Percentiles rank a stretch among this genome's conserved stretches.
Conservation (phyloP, 2,888 invertebrate species). For the Drosophila macrospina region DNA sequence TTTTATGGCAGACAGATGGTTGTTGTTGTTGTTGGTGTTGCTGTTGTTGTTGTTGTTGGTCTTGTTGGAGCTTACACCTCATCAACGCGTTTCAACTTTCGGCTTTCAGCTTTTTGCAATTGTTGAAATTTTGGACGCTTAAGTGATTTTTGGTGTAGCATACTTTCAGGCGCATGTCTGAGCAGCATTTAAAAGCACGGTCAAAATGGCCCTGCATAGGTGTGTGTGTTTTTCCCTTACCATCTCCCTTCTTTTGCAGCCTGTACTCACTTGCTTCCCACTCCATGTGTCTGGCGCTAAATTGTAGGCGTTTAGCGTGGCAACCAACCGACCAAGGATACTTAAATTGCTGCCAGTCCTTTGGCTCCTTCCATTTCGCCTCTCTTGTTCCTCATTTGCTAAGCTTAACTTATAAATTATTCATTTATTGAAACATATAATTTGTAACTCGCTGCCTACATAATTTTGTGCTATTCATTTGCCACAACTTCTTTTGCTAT, state of each 20-base stretch:
- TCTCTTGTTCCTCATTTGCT: background rate
- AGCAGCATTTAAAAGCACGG: slow-evolving; percentile 27
- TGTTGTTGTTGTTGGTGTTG: slow-evolving; percentile 16
- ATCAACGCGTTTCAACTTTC: slow-evolving; percentile 30
- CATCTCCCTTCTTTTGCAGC: background rate
- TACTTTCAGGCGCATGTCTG: slow-evolving; percentile 52
- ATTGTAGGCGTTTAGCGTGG: slow-evolving; percentile 55
- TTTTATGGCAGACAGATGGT: slow-evolving; percentile 43
- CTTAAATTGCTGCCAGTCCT: slow-evolving; percentile 46
- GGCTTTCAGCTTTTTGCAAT: slow-evolving; percentile 48
- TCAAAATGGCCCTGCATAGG: slow-evolving; percentile 23
- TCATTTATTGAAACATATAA: background rate
- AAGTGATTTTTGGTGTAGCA: slow-evolving; percentile 76
- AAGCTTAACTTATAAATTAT: background rate
- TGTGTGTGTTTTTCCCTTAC: background rate
- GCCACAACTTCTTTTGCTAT: background rate
- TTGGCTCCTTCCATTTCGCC: background rate
- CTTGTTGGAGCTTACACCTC: slow-evolving; percentile 35
- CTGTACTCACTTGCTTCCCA: background rate
- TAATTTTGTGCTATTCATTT: background rate
- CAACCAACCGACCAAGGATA: slow-evolving; percentile 35
- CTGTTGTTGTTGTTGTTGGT: slow-evolving; percentile 19
- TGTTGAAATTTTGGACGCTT: slow-evolving; percentile 65
- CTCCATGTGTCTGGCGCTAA: slow-evolving; percentile 30
- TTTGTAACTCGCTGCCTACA: background rate